phyloP scores from a whole-genome alignment of 2,113 vertebrate species.

The Ceuthmochares aereus region DNA sequence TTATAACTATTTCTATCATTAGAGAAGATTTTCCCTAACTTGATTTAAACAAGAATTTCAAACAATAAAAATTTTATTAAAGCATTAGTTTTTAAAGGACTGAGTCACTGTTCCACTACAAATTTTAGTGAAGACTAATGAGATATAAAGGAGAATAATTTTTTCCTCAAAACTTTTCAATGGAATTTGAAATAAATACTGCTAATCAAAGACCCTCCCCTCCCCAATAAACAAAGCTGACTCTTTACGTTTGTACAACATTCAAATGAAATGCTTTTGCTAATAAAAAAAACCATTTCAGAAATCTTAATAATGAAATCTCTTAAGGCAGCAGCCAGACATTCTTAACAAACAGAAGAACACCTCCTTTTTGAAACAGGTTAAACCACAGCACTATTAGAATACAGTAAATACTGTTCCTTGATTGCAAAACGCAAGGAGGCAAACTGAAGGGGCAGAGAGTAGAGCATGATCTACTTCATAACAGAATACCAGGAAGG shows the following conservation, averaged over 20 bases:
- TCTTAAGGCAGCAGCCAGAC: neutral
- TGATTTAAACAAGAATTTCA: neutral
- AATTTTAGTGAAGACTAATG: neutral
- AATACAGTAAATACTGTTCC: neutral
- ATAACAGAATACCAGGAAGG: neutral
- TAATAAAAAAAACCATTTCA: constrained; percentile 1
- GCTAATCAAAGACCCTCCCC: neutral
- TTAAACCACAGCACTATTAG: neutral
- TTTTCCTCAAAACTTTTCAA: neutral
- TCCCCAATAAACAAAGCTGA: neutral
- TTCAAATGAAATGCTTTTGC: neutral
- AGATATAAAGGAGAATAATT: neutral
- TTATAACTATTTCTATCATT: neutral
- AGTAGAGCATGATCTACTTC: neutral
- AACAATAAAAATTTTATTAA: neutral
- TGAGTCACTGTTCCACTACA: neutral
- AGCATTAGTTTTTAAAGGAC: neutral
- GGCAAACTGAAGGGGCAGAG: neutral
- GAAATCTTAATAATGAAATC: neutral
- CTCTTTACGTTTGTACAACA: neutral
- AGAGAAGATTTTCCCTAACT: neutral
- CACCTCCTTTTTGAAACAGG: neutral
- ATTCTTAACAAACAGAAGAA: neutral
- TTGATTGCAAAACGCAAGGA: neutral
- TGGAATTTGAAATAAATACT: neutral